A percentile compares a stretch with the other conserved stretches of the same genome.
phyloP scores from a whole-genome alignment of 2,113 vertebrate genomes.

The Motacilla alba region DNA sequence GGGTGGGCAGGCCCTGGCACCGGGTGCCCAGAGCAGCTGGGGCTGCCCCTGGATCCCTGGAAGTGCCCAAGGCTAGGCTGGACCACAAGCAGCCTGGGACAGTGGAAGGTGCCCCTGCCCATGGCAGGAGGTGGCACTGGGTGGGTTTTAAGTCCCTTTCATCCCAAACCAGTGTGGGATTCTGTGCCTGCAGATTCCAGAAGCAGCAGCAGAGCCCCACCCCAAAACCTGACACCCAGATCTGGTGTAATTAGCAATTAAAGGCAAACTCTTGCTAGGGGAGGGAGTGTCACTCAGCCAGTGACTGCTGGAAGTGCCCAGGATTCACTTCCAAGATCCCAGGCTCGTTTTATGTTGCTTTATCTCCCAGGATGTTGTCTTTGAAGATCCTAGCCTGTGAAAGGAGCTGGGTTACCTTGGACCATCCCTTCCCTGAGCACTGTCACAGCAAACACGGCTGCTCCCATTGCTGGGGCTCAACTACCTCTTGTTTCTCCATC shows the following conservation, averaged over 20 bases:
- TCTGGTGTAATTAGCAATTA: background rate
- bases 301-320: background rate
- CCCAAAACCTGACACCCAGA: background rate
- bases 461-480: background rate
- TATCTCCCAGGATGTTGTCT: background rate
- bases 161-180: background rate
- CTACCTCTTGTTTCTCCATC: background rate
- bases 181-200: background rate
- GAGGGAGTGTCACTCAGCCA: background rate
- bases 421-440: rapidly evolving
- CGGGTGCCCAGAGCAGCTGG: background rate
- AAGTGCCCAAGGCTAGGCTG: rapidly evolving
- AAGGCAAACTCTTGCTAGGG: background rate
- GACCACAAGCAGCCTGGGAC: rapidly evolving
- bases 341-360: background rate
- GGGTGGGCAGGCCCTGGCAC: background rate
- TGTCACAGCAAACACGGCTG: background rate
- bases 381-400: background rate
- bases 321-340: rapidly evolving
- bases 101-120: background rate
- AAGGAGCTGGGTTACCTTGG: background rate
- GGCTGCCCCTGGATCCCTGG: background rate
- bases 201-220: background rate
- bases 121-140: background rate
- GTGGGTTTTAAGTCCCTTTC: background rate